Evolutionary conservation across 2,113 vertebrate species (phyloP).

Genomic region (Garra rufa): DNA sequence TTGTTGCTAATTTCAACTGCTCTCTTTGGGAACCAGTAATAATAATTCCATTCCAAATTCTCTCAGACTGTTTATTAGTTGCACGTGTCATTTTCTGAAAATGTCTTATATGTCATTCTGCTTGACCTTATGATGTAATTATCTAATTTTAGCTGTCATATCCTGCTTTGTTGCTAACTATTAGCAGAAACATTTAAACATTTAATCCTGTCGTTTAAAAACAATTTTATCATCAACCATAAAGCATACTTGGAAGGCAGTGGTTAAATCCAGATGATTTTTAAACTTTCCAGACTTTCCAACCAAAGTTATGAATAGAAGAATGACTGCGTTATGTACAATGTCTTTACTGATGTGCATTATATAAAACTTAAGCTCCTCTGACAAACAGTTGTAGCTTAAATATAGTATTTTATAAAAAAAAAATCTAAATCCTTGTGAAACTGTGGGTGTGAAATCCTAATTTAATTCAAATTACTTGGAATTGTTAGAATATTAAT

Average conservation of each 20-base stretch:
- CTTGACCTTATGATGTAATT: neutral
- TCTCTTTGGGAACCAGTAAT: neutral
- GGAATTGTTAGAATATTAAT: neutral
- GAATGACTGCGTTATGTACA: neutral
- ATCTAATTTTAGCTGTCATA: neutral
- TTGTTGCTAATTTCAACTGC: slow-evolving; percentile 36
- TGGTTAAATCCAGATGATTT: neutral
- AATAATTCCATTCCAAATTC: neutral
- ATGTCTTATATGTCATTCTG: neutral
- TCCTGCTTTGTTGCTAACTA: neutral
- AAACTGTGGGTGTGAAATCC: neutral
- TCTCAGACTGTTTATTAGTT: neutral
- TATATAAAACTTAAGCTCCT: neutral
- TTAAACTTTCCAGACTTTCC: neutral
- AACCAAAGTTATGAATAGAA: neutral
- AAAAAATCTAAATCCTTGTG: neutral
- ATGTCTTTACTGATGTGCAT: neutral
- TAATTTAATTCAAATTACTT: neutral
- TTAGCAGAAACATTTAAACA: neutral
- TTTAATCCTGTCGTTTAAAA: neutral
- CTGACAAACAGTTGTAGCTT: neutral
- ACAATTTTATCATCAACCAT: neutral
- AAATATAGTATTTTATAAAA: too few relatives aligned
- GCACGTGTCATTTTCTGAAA: neutral
- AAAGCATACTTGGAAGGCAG: neutral